Base-by-base conservation (phyloP, 2,113 vertebrate genomes). In the Nycticryphes semicollaris region DNA sequence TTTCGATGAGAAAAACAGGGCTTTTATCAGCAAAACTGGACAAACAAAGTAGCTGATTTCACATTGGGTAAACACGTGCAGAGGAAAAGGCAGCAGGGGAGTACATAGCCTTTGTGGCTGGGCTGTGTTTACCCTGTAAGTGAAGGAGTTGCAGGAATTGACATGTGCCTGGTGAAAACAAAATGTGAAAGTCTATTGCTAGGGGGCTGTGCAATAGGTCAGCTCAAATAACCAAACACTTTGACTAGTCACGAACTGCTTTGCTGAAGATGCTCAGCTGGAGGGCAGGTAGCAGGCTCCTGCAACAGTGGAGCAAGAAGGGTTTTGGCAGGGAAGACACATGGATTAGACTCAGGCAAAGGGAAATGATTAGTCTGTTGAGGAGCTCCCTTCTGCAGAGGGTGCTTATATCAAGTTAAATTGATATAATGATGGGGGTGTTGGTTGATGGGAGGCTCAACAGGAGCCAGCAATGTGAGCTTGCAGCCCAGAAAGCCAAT, bases 21-120 rank as follows among this genome's bases (percentile, higher is more conserved):
- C 14, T 92, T 92, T 94, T 51, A 78, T 31, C 51, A 91, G 64
- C 16, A 67, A 35, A 72, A 63, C 1, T 23, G 60, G 73, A 43
- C 73, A 67, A 95, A 81, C 37, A 91, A 56, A 63, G 68, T 37
- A 74, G 80, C 43, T 84, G 86, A 7, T 89, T 81, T 84, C 60
- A 51, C 31, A 12, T 23, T 8, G 64, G 25, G 37, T n/a, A 30
- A 83, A 90, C 4, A 12, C 0, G 8, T 25, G 59, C 33, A 31
- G 74, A 47, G 57, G 33, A 10, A 68, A 53, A 10, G 2, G 28
- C 80, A 87, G 50, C 68, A 84, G 83, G 77, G 33, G 35, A 30
- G 10, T 1, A 24, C 24, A 8, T 4, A 3, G n/a, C 15, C 23
- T 50, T 39, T 3, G 15, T 14, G 48, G 21, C 22, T 79, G n/a